Evolutionary conservation across 1,140 invertebrate species (phyloP), one percentile per base, ranked within the genome.

Genomic region (Heliconius congener): DNA sequence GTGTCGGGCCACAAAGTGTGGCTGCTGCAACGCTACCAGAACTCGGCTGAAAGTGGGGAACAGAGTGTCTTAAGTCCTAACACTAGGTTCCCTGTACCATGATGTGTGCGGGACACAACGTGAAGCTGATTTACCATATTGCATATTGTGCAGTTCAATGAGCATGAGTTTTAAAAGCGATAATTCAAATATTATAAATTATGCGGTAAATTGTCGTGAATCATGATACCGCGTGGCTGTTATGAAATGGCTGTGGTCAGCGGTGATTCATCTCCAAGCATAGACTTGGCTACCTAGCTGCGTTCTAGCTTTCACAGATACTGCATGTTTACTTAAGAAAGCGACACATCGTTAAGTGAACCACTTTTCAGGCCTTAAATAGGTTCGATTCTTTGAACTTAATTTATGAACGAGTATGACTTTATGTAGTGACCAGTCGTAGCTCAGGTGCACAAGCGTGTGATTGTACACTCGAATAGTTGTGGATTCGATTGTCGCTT

Each of bases 261-360:
- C 52, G 81, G 87, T 90, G 89, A 90, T 87, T 89, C 86, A 90
- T 86, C 80, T 84, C 78, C 81, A 79, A 77, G 80, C 81, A 78
- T 82, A 80, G 81, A 81, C 46, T 77, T 66, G 74, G 75, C 78
- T 72, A 78, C 80, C 80, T 76, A 78, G 34, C 76, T 78, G 73
- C 70, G n/a, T 78, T 78, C 73, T 60, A 71, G 81, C 81, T 84
- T 82, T 84, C 83, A 77, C 81, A 80, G 52, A 80, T 57, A 30
- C 81, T 73, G 74, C 80, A 74, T 83, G 82, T 81, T 83, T 81
- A 80, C 82, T 81, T 71, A 83, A 78, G 80, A 83, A 83, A 83
- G 80, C 82, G 80, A 81, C 76, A 81, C 23, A 55, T 72, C 71
- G 73, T 81, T 78, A 76, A 46, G 52, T 81, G 77, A 76, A 83